These are phyloP conservation scores for Galerucella nymphaeae DNA, from an alignment of 2,888 invertebrate species.

Conservation along the genomic window DNA sequence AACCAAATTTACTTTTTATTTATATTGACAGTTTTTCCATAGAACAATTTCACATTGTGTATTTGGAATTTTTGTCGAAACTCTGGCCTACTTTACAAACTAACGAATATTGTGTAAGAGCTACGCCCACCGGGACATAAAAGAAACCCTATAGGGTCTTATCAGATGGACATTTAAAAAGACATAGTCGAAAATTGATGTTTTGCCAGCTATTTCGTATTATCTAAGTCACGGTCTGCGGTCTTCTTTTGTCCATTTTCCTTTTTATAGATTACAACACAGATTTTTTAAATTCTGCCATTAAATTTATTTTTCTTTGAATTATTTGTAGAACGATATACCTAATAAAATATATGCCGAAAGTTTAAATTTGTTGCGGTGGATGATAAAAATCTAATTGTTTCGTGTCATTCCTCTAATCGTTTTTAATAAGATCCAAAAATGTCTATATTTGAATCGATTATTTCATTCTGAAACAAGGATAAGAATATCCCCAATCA, in stretches of 20 bases:
- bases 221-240: conserved; percentile 39
- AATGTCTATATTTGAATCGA: too few relatives aligned
- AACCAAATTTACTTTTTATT: too few relatives aligned
- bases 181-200: conserved; percentile 60
- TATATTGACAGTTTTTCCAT: not conserved
- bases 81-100: conserved; percentile 23
- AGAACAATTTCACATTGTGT: not conserved
- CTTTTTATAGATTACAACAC: conserved; percentile 31
- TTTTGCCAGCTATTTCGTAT: conserved; percentile 58
- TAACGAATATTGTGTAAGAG: conserved; percentile 22
- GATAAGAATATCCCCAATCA: too few relatives aligned
- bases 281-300: conserved; percentile 18
- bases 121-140: conserved; percentile 40
- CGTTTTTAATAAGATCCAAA: too few relatives aligned
- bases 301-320: conserved; percentile 26
- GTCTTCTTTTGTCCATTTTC: conserved; percentile 18
- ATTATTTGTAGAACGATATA: not conserved
- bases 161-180: conserved; percentile 51
- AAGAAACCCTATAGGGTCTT: conserved; percentile 53
- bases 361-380: not conserved
- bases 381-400: not conserved
- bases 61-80: not conserved
- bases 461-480: too few relatives aligned
- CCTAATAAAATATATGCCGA: not conserved
- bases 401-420: not conserved